Base-by-base conservation (phyloP, 2,113 vertebrate genomes). In the Chaetura pelagica region DNA sequence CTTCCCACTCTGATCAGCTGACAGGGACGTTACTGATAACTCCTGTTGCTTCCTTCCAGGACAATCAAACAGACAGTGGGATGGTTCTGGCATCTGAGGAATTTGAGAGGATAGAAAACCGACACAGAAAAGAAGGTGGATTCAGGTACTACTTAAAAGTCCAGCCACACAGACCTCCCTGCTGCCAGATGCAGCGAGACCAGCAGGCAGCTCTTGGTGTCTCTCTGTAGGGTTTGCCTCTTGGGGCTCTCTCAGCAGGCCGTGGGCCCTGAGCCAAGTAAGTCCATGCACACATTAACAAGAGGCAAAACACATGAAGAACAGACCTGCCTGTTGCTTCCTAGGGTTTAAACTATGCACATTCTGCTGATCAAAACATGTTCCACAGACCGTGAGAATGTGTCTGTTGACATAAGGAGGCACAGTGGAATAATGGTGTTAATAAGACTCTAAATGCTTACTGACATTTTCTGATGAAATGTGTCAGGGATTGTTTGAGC, bases 1-100 rank as follows among this genome's bases (percentile, higher is more conserved):
- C 59, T 94, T 82, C 72, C 73, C 74, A 82, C 80, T 85, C 66
- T 84, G 61, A 79, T 68, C 78, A 73, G 64, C 84, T 3, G 69
- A 87, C 93, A 95, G 90, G 49, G 91, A 94, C 78, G 48, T 93
- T 94, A 68, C 81, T 94, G 93, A 91, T 96, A 97, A 96, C 76
- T 91, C 93, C 76, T 83, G 81, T 92, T 97, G 54, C 80, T 98
- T 95, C 96, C 93, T 97, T 90, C 54, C 97, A 99, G 99, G 99
- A 99, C 93, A 99, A 98, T 97, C 99, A 99, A 97, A 99, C 99
- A 10, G 99, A 99, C 99, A 99, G 99, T 91, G 99, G 99, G 82
- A 99, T 99, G 99, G 99, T 99, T 94, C 97, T 99, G 98, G 98
- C 99, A 85, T 99, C 99, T 1, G 99, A 99, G 89, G 99, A 99